Evolutionary conservation across 53 echinoderm and acorn worm species (phyloP), one percentile per base, ranked within the genome.

Genomic region (Actinopyga echinites): DNA sequence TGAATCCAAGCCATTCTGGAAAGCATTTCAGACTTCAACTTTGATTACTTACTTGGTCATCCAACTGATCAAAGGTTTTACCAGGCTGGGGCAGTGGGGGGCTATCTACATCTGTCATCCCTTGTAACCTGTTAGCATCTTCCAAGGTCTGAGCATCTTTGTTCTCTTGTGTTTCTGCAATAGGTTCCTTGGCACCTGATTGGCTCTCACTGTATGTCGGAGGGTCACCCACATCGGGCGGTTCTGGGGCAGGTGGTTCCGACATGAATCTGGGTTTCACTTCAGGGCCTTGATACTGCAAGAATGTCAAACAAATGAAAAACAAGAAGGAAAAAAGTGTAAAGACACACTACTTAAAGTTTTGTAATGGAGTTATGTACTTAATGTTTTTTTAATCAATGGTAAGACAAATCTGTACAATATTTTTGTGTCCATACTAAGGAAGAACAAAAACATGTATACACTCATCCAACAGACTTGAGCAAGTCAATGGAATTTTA

Each of bases 241-340:
- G n/a, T 6, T 54, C 77, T 77, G 20, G 40, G 8, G n/a, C n/a
- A 9, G 77, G 23, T 1, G 96, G 93, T 56, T 96, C 93, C 54
- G 87, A 83, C 93, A 96, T 91, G 91, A 96, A 96, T 49, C 89
- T 91, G 19, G 96, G 96, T 80, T 91, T 92, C 65, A 67, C 81
- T 30, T 83, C 74, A 10, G 84, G 59, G 21, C 77, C 63, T 85
- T 90, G 84, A 5, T 71, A 28, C 63, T 62, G 63, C 13, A 49
- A 49, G 17, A 2, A 49, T 49, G 0, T 1, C 49, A 49, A 17
- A 40, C 13, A 10, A 6, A 49, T 15, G 17, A 17, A 49, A 49
- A 49, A 49, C 17, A 49, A 49, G 1, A 44, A 15, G 49, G 17
- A 3, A 15, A 49, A 15, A 2, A 15, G 17, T 17, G 17, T 4